Conservation (phyloP, 2,113 vertebrate species). For the Cettia cetti region DNA sequence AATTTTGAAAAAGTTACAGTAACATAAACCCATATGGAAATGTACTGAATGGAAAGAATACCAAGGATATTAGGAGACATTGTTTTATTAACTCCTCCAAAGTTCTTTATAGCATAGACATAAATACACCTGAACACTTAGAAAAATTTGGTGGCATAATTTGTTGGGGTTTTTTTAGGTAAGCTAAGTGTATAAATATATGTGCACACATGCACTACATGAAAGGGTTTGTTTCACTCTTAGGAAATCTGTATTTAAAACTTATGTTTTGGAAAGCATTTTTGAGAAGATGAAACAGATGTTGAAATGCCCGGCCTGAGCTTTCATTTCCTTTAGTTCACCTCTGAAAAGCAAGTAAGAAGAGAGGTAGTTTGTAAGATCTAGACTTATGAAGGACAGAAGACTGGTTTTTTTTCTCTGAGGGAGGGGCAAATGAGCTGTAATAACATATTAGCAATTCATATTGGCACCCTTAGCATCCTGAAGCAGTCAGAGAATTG, state of each 20-base stretch:
- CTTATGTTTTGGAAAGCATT: neutral
- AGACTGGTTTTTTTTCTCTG: neutral
- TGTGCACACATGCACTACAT: neutral
- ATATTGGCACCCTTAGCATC: neutral
- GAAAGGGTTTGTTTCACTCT: neutral
- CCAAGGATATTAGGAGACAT: neutral
- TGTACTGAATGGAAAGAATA: neutral
- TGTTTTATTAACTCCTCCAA: neutral
- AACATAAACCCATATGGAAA: neutral
- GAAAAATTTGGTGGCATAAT: neutral
- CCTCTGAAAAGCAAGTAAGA: neutral
- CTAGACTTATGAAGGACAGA: neutral
- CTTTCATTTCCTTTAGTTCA: neutral
- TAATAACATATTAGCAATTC: neutral
- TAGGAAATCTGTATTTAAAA: neutral
- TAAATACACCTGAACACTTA: neutral
- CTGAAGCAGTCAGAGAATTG: neutral
- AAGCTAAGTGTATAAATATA: neutral
- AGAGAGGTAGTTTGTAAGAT: neutral
- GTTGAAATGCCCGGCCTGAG: neutral
- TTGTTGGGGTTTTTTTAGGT: neutral
- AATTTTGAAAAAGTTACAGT: neutral
- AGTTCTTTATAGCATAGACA: neutral
- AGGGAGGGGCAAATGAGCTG: neutral
- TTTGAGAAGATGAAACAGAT: neutral